Conservation (phyloP, 2,888 invertebrate genomes). For the Galerucella calmariensis region DNA sequence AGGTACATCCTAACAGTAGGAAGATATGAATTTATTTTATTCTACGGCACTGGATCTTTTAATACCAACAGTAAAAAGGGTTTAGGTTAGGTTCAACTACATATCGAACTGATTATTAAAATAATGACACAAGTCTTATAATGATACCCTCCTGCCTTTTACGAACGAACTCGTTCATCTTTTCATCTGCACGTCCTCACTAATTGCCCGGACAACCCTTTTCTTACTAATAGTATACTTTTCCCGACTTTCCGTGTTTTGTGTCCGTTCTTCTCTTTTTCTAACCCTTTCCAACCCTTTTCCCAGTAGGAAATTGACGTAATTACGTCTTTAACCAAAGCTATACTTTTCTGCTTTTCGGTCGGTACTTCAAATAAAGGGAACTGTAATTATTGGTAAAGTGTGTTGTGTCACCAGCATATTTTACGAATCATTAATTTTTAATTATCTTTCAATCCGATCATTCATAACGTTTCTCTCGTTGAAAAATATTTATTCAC, state of each 20-base stretch:
- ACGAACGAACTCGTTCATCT: constrained; percentile 53
- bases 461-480: neutral
- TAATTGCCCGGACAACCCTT: constrained; percentile 56
- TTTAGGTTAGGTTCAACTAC: constrained; percentile 15
- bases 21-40: neutral
- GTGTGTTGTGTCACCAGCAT: constrained; percentile 24
- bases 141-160: constrained; percentile 52
- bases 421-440: constrained; percentile 18
- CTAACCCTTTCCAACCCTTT: constrained; percentile 30
- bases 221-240: constrained; percentile 51
- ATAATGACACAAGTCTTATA: constrained; percentile 58
- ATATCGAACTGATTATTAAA: constrained; percentile 58
- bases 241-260: constrained; percentile 33
- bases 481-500: neutral
- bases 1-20: too few relatives aligned
- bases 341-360: constrained; percentile 21
- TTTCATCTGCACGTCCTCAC: constrained; percentile 55
- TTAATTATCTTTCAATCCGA: constrained; percentile 1
- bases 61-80: constrained; percentile 3
- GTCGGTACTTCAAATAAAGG: constrained; percentile 16
- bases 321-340: constrained; percentile 28
- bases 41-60: neutral
- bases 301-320: constrained; percentile 19
- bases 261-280: constrained; percentile 41
- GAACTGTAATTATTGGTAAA: constrained; percentile 23